Percentiles rank a stretch among this genome's conserved stretches.
phyloP scores from a whole-genome alignment of 2,888 invertebrate species.

The Melolontha melolontha region DNA sequence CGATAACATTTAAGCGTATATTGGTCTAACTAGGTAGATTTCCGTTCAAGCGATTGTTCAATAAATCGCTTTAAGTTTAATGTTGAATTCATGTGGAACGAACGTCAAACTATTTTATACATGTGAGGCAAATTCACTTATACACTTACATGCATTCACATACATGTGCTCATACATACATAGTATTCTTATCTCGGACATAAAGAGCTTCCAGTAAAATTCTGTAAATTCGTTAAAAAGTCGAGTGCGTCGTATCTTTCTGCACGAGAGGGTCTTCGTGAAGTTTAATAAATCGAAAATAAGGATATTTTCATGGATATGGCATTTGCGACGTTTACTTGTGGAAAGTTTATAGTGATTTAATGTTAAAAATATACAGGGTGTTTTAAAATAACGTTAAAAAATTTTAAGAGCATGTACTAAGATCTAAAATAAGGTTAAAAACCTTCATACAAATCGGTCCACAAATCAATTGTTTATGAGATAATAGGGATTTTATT shows the following conservation, averaged over 20 bases:
- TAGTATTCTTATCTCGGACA: slow-evolving; percentile 20
- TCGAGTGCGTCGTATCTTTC: slow-evolving; percentile 31
- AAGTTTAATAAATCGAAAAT: slow-evolving; percentile 25
- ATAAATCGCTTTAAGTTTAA: slow-evolving; percentile 17
- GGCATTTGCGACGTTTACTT: slow-evolving; percentile 11
- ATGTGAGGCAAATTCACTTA: neutral
- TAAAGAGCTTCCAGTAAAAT: slow-evolving; percentile 19
- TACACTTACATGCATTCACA: neutral
- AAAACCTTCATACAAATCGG: too few species aligned
- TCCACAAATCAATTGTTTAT: too few species aligned
- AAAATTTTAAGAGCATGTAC: too few species aligned
- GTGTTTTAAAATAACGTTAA: too few species aligned
- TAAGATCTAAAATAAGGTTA: too few species aligned
- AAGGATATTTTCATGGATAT: slow-evolving; percentile 4
- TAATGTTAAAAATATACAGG: too few species aligned
- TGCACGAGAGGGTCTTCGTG: slow-evolving; percentile 10
- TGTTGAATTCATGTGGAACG: neutral
- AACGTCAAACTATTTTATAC: slow-evolving; percentile 6
- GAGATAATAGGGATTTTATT: too few species aligned
- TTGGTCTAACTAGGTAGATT: slow-evolving; percentile 1
- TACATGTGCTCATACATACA: neutral
- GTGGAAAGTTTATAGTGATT: too few species aligned
- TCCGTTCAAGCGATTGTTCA: slow-evolving; percentile 8
- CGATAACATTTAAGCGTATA: neutral
- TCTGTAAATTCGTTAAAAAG: slow-evolving; percentile 25